Evolutionary conservation across 2,113 vertebrate species (phyloP).

Genomic region (Grus americana): DNA sequence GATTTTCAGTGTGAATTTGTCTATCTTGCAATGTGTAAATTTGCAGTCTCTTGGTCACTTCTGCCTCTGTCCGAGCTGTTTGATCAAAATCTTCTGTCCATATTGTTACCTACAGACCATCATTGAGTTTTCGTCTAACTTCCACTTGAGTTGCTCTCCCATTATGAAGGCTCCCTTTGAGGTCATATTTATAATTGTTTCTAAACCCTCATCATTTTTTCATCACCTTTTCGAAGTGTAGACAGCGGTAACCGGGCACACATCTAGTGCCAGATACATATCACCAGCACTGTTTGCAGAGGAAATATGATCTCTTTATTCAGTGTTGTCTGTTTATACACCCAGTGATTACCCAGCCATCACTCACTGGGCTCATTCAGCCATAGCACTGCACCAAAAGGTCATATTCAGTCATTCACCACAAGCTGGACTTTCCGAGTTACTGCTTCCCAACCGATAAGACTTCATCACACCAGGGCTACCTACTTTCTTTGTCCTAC

Average conservation of each 20-base stretch:
- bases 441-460: background rate
- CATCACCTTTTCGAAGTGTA: slow-evolving; percentile 31
- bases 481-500: background rate
- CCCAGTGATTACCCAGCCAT: background rate
- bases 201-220: slow-evolving; percentile 21
- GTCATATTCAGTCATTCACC: background rate
- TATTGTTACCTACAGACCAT: background rate
- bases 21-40: background rate
- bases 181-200: background rate
- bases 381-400: slow-evolving; percentile 2
- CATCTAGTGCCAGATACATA: background rate
- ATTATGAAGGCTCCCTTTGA: background rate
- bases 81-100: background rate
- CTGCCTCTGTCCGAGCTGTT: background rate
- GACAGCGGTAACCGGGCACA: slow-evolving; percentile 2
- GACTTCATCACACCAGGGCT: background rate
- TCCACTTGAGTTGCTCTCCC: background rate
- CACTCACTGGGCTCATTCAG: slow-evolving; percentile 43
- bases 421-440: background rate
- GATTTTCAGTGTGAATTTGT: background rate
- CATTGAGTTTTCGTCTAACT: background rate
- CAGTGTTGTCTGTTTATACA: background rate
- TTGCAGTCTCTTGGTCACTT: background rate
- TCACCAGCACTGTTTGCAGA: background rate
- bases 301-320: slow-evolving; percentile 34